phyloP scores from a whole-genome alignment of 2,797 vertebrate species.

The Xenops minutus region DNA sequence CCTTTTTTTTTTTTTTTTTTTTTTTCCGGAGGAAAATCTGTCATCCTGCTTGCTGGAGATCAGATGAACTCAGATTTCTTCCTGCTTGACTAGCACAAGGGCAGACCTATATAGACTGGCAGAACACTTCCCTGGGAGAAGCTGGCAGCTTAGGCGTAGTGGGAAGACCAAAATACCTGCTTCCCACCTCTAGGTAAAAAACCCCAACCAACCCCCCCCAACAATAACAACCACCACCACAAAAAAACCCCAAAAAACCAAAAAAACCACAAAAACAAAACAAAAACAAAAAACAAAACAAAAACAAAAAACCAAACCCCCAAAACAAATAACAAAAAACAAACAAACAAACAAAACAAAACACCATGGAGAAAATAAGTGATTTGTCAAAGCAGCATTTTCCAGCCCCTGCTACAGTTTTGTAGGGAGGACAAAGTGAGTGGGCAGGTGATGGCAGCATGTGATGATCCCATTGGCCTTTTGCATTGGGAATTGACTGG shows the following conservation, averaged over 20 bases:
- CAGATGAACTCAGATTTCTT: neutral
- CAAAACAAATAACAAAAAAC: no score
- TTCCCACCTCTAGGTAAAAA: neutral
- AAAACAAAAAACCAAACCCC: neutral
- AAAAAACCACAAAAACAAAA: neutral
- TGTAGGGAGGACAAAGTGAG: neutral
- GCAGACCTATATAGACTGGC: neutral
- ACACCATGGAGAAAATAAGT: neutral
- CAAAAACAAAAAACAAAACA: neutral
- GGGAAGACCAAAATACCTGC: neutral
- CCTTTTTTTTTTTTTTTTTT: neutral
- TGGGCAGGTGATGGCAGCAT: neutral
- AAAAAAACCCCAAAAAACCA: neutral
- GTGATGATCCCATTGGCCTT: neutral
- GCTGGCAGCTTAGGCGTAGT: neutral
- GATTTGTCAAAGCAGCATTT: neutral
- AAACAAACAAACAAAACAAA: neutral
- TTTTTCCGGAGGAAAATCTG: neutral
- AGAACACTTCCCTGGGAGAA: neutral
- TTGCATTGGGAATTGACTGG: rapidly evolving
- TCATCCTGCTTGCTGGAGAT: neutral
- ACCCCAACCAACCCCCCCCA: neutral
- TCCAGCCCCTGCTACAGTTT: neutral
- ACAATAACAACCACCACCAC: no score
- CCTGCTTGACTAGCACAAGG: neutral